Conservation (phyloP, 2,888 invertebrate species). For the Drosophila rubida region DNA sequence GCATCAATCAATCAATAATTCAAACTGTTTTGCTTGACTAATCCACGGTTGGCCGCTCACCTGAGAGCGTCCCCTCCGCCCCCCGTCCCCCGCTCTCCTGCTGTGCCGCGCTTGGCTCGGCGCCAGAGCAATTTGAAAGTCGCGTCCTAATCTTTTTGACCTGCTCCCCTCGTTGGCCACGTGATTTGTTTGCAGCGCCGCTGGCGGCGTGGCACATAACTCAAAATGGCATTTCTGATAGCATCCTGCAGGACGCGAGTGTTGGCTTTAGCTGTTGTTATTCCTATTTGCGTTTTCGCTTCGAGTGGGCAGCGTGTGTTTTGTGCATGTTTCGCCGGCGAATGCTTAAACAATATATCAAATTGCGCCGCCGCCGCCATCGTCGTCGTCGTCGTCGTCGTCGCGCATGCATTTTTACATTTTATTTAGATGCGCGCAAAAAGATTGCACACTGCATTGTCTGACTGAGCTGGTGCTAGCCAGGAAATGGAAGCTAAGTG, state of each 20-base stretch:
- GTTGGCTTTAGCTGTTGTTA: constrained; percentile 9
- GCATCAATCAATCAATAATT: constrained; percentile 58
- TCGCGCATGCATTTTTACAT: constrained; percentile 59
- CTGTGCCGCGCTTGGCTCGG: constrained; percentile 22
- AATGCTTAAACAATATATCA: constrained; percentile 67
- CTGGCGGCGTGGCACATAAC: constrained; percentile 53
- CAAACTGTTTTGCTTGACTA: neutral
- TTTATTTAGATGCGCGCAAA: constrained; percentile 69
- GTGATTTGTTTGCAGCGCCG: constrained; percentile 67
- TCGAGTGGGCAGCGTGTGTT: constrained; percentile 19
- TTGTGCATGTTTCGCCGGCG: constrained; percentile 20
- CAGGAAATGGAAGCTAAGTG: constrained; percentile 66
- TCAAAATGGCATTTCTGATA: constrained; percentile 74
- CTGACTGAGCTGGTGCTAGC: constrained; percentile 45
- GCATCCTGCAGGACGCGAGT: constrained; percentile 29
- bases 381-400: neutral
- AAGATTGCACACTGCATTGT: constrained; percentile 58
- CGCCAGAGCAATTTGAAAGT: constrained; percentile 61
- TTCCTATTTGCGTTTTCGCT: constrained; percentile 37
- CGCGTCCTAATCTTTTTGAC: constrained; percentile 67
- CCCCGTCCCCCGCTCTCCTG: too few relatives aligned
- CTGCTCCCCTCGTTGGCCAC: constrained; percentile 43
- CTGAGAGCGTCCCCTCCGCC: neutral
- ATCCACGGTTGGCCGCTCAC: constrained; percentile 1
- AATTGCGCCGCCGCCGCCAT: constrained; percentile 40